Evolutionary conservation across 2,797 vertebrate species (phyloP).

Genomic region (Melanotaenia maccullochi): DNA sequence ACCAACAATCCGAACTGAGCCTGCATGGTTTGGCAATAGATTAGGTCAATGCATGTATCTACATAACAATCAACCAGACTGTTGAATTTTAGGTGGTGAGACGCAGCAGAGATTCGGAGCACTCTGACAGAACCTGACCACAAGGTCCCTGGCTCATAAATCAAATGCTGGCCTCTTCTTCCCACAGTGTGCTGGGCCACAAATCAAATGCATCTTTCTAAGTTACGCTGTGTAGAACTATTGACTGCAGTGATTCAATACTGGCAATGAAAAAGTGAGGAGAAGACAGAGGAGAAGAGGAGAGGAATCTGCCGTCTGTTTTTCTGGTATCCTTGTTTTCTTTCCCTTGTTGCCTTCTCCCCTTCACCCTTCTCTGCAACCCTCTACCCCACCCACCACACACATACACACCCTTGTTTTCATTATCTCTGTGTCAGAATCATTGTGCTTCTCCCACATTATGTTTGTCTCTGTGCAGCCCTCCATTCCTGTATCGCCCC

Average conservation of each 20-base stretch:
- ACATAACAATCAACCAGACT: slow-evolving; percentile 57
- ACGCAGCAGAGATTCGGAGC: slow-evolving; percentile 49
- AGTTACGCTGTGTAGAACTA: slow-evolving; percentile 74
- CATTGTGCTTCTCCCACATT: slow-evolving; percentile 55
- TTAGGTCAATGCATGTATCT: slow-evolving; percentile 45
- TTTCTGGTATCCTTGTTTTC: slow-evolving; percentile 52
- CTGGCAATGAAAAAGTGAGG: slow-evolving; percentile 56
- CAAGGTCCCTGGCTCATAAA: slow-evolving; percentile 76
- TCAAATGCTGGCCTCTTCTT: slow-evolving; percentile 67
- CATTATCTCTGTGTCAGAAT: slow-evolving; percentile 67
- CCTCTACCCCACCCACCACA: slow-evolving; percentile 17
- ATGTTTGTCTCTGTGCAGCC: slow-evolving; percentile 49
- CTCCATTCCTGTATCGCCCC: slow-evolving; percentile 33
- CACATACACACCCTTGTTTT: slow-evolving; percentile 45
- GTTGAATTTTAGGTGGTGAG: slow-evolving; percentile 57
- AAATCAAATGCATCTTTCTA: slow-evolving; percentile 79
- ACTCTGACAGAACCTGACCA: slow-evolving; percentile 63
- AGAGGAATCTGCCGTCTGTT: slow-evolving; percentile 29
- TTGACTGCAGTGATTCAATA: slow-evolving; percentile 76
- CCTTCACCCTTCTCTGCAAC: slow-evolving; percentile 17
- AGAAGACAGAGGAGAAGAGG: slow-evolving; percentile 24
- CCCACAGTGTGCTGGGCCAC: slow-evolving; percentile 63
- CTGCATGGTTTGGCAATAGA: slow-evolving; percentile 29
- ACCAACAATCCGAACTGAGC: slow-evolving; percentile 17
- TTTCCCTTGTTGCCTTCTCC: slow-evolving; percentile 20